These are phyloP conservation scores for Acrocyrtus sp. DNA, from an alignment of 2,888 invertebrate genomes.

Conservation along the genomic window DNA sequence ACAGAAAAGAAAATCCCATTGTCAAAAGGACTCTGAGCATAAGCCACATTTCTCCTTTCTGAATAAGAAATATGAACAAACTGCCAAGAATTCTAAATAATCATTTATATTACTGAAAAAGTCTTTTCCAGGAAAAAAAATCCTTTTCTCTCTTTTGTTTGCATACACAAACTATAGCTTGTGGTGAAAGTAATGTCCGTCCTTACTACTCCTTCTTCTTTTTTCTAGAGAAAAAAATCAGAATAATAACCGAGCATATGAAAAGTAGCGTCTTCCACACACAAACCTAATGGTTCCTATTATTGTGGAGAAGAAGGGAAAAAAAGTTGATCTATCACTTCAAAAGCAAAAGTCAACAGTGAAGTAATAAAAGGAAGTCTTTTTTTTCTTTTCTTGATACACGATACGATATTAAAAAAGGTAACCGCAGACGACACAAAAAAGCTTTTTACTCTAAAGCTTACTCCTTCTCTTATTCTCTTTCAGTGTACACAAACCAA, in stretches of 20 bases:
- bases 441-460: conserved; percentile 8
- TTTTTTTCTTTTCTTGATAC: conserved; percentile 13
- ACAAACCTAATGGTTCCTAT: too few species aligned
- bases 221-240: not conserved
- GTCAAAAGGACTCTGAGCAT: too few species aligned
- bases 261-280: too few species aligned
- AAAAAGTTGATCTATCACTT: conserved; percentile 48
- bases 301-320: conserved; percentile 17
- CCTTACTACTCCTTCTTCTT: too few species aligned
- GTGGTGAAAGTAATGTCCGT: too few species aligned
- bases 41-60: too few species aligned
- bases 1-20: too few species aligned
- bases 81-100: too few species aligned
- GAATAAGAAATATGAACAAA: too few species aligned
- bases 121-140: too few species aligned
- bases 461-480: not conserved
- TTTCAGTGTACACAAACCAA: not conserved
- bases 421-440: conserved; percentile 7
- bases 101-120: too few species aligned
- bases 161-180: not conserved
- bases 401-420: not conserved
- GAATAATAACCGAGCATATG: too few species aligned
- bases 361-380: conserved; percentile 30
- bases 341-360: conserved; percentile 45
- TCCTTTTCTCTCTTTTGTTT: not conserved